Conservation (phyloP, 2,797 vertebrate species). For the Semotilus atromaculatus region DNA sequence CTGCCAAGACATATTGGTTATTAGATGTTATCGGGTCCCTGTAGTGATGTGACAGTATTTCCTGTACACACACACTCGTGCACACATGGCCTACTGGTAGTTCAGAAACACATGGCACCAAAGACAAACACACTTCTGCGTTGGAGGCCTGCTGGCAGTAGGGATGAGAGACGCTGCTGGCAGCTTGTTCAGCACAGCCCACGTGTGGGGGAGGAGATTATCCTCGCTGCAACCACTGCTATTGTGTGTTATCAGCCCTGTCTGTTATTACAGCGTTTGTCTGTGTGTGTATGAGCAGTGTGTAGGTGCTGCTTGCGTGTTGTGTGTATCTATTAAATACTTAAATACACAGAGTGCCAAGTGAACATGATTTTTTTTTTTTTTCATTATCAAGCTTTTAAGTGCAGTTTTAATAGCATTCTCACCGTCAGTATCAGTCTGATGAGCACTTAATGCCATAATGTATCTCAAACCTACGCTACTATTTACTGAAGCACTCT, state of each 20-base stretch:
- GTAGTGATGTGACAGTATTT: slow-evolving; percentile 35
- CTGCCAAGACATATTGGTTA: slow-evolving; percentile 22
- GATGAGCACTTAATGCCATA: not conserved
- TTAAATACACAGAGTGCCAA: slow-evolving; percentile 17
- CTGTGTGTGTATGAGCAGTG: slow-evolving; percentile 11
- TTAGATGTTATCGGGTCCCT: slow-evolving; percentile 22
- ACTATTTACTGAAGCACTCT: not conserved
- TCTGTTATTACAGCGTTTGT: slow-evolving; percentile 49
- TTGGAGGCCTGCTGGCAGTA: slow-evolving; percentile 52
- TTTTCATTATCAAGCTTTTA: not conserved
- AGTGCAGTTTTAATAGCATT: slow-evolving; percentile 17
- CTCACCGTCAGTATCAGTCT: not conserved
- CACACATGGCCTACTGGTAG: slow-evolving; percentile 47
- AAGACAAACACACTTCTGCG: slow-evolving; percentile 39
- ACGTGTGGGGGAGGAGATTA: slow-evolving; percentile 60
- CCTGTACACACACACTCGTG: slow-evolving; percentile 6
- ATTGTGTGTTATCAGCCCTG: slow-evolving; percentile 60
- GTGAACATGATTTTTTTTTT: not conserved
- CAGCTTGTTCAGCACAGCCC: slow-evolving; percentile 53
- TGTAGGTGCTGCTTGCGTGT: slow-evolving; percentile 10
- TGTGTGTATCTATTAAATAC: slow-evolving; percentile 31
- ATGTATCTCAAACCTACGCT: not conserved
- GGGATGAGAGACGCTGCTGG: slow-evolving; percentile 55
- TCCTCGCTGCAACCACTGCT: slow-evolving; percentile 48
- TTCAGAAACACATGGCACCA: slow-evolving; percentile 40